A percentile compares a stretch with the other conserved stretches of the same genome.
Evolutionary conservation across 64 coral and sea anemone genomes (phyloP).

Genomic region (Montipora foliosa): DNA sequence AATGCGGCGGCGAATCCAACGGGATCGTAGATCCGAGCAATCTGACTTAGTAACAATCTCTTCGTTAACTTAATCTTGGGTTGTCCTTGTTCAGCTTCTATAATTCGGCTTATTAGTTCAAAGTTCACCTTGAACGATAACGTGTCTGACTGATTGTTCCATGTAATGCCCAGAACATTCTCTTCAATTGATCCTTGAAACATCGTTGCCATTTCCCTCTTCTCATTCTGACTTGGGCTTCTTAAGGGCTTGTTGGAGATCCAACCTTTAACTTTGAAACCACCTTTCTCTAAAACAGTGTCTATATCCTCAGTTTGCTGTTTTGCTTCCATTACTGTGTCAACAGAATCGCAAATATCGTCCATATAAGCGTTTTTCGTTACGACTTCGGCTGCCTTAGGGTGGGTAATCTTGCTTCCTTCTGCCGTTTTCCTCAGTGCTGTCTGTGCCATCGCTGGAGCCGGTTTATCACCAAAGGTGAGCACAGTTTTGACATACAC

Average conservation of each 20-base stretch:
- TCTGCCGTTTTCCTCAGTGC: not conserved
- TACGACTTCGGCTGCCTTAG: not conserved
- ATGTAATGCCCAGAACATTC: not conserved
- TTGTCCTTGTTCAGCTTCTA: not conserved
- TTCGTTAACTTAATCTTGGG: not conserved
- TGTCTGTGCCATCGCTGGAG: not conserved
- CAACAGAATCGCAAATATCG: slow-evolving; percentile 13
- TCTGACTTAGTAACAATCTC: slow-evolving; percentile 20
- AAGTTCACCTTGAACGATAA: slow-evolving; percentile 9
- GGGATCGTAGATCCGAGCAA: slow-evolving; percentile 67
- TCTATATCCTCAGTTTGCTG: slow-evolving; percentile 14
- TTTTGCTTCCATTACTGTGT: not conserved
- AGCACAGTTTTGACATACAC: slow-evolving; percentile 2
- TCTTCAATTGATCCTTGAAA: slow-evolving; percentile 1
- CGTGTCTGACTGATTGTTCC: slow-evolving; percentile 3
- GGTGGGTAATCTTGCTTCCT: not conserved
- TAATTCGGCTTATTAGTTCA: not conserved
- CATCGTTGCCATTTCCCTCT: not conserved
- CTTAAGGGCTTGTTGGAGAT: too few relatives aligned
- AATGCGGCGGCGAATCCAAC: slow-evolving; percentile 52
- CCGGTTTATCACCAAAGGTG: not conserved
- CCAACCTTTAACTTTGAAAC: too few relatives aligned
- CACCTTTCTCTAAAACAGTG: too few relatives aligned
- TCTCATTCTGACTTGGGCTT: too few relatives aligned
- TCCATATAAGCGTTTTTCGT: slow-evolving; percentile 14